Evolutionary conservation across 1,140 invertebrate species (phyloP).

Genomic region (Eurosta solidaginis): DNA sequence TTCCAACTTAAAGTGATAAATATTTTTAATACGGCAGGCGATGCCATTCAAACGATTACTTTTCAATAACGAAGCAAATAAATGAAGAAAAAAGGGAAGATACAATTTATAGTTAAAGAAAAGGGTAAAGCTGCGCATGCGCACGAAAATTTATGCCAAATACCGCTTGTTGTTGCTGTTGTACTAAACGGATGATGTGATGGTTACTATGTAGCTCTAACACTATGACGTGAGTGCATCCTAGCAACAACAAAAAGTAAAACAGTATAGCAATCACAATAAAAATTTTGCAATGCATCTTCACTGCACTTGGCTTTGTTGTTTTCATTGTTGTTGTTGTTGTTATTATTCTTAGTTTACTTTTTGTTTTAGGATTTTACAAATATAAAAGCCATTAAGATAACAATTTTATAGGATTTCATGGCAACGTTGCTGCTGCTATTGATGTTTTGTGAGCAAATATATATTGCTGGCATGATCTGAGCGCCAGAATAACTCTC

Average conservation of each 20-base stretch:
- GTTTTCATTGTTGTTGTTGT: background rate
- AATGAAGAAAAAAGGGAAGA: background rate
- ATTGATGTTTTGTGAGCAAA: too few species aligned
- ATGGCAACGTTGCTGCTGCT: slow-evolving; percentile 44
- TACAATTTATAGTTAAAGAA: background rate
- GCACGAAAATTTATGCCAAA: slow-evolving; percentile 28
- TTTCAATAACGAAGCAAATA: slow-evolving; percentile 8
- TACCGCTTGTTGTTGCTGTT: background rate
- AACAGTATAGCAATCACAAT: too few species aligned
- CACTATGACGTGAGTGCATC: too few species aligned
- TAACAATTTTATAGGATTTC: slow-evolving; percentile 60
- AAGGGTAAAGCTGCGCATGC: slow-evolving; percentile 7
- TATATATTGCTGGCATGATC: too few species aligned
- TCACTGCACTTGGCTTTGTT: background rate
- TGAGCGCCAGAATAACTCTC: too few species aligned
- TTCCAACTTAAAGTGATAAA: background rate
- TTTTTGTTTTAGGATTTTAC: slow-evolving; percentile 53
- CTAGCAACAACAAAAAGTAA: too few species aligned
- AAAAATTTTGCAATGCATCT: too few species aligned
- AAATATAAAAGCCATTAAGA: slow-evolving; percentile 60
- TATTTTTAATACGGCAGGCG: slow-evolving; percentile 3
- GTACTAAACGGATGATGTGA: background rate
- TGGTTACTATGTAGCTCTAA: too few species aligned
- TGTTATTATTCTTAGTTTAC: slow-evolving; percentile 24
- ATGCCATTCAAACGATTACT: slow-evolving; percentile 2